Conservation (phyloP, 2,797 vertebrate genomes). For the Oreochromis grahami region DNA sequence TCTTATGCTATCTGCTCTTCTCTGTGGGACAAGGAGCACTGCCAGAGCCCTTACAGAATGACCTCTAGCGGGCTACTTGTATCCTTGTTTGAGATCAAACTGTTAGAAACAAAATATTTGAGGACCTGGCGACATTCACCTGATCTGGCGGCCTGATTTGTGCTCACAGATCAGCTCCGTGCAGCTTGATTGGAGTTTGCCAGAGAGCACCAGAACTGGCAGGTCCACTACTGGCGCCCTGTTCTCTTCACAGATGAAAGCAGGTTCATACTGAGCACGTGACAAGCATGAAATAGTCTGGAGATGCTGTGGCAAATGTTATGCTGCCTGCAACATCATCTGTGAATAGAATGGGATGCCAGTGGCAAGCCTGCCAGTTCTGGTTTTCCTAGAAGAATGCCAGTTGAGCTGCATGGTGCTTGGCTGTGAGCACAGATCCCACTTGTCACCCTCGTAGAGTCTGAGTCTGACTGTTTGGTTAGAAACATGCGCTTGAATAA, state of each 20-base stretch:
- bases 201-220: not conserved
- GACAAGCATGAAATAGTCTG: not conserved
- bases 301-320: not conserved
- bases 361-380: not conserved
- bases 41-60: not conserved
- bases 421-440: not conserved
- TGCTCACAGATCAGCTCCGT: not conserved
- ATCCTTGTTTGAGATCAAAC: not conserved
- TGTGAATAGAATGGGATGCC: not conserved
- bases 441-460: not conserved
- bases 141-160: not conserved
- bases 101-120: not conserved
- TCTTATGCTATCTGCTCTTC: not conserved
- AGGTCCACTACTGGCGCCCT: not conserved
- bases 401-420: not conserved
- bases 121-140: not conserved
- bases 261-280: not conserved
- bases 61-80: not conserved
- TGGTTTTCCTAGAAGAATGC: not conserved
- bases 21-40: not conserved
- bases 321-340: not conserved
- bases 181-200: not conserved
- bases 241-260: not conserved
- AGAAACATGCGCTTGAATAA: not conserved
- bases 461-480: not conserved